A percentile compares a stretch with the other conserved stretches of the same genome.
These are phyloP conservation scores for Epinotia nisella DNA, from an alignment of 2,888 invertebrate genomes.

Conservation along the genomic window DNA sequence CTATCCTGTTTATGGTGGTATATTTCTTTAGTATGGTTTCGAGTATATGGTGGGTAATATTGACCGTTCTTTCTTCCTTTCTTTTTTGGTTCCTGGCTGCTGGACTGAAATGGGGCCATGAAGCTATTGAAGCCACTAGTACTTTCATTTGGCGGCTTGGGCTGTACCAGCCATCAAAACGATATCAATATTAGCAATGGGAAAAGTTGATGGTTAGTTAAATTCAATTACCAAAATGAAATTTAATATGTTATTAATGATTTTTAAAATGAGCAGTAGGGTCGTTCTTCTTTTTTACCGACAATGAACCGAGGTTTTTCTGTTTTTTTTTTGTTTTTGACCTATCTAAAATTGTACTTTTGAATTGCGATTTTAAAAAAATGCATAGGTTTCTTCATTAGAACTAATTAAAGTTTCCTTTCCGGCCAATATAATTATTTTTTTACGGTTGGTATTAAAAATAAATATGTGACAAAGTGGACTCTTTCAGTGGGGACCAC, in stretches of 20 bases:
- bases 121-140: constrained; percentile 98
- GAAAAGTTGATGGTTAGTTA: constrained; percentile 95
- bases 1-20: constrained; percentile 97
- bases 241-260: neutral
- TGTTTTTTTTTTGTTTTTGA: too few relatives aligned
- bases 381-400: too few relatives aligned
- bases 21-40: constrained; percentile 99
- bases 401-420: too few relatives aligned
- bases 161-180: constrained; percentile 98
- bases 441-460: too few relatives aligned
- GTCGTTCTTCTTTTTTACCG: too few relatives aligned
- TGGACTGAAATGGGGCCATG: constrained; percentile 98
- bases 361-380: too few relatives aligned
- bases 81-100: constrained; percentile 99
- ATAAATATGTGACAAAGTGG: too few relatives aligned
- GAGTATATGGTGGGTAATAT: constrained; percentile 98
- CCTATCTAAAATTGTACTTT: too few relatives aligned
- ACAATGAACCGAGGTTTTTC: too few relatives aligned
- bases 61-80: too few relatives aligned
- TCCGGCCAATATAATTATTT: too few relatives aligned
- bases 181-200: constrained; percentile 97
- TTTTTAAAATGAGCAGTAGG: neutral
- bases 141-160: constrained; percentile 99
- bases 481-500: too few relatives aligned
- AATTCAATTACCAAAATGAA: neutral